Conservation (phyloP, 1,140 invertebrate species). For the Neocloeon triangulifer region DNA sequence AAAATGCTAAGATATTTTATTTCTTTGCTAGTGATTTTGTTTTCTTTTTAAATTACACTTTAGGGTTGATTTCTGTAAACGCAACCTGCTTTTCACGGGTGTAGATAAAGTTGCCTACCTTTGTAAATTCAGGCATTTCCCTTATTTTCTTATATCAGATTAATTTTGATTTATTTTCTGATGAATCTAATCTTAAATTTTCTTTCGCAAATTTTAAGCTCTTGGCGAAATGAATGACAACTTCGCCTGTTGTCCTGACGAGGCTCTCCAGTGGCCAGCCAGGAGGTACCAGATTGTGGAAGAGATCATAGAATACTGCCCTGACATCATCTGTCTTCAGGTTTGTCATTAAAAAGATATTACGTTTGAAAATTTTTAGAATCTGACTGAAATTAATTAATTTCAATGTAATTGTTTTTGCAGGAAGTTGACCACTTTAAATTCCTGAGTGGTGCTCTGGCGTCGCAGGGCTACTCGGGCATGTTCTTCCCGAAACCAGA, state of each 20-base stretch:
- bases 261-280: conserved; percentile 43
- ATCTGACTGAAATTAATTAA: not conserved
- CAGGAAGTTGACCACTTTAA: conserved; percentile 58
- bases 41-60: no score
- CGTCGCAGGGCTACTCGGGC: conserved; percentile 39
- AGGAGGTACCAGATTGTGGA: conserved; percentile 43
- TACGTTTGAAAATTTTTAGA: not conserved
- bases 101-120: no score
- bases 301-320: conserved; percentile 41
- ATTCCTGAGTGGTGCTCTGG: conserved; percentile 35
- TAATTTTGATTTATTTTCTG: conserved; percentile 2
- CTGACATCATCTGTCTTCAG: conserved; percentile 53
- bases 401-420: conserved; percentile 9
- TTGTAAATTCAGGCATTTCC: no score
- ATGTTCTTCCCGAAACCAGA: conserved; percentile 56
- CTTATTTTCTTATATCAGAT: conserved; percentile 1
- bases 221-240: conserved; percentile 46
- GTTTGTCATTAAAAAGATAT: conserved; percentile 17
- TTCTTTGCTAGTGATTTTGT: no score
- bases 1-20: no score
- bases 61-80: no score
- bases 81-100: no score
- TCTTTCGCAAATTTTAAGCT: conserved; percentile 32
- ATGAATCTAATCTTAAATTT: no score
- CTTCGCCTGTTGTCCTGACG: conserved; percentile 44